phyloP scores from a whole-genome alignment of 2,113 vertebrate species.

The Electrona antarctica region DNA sequence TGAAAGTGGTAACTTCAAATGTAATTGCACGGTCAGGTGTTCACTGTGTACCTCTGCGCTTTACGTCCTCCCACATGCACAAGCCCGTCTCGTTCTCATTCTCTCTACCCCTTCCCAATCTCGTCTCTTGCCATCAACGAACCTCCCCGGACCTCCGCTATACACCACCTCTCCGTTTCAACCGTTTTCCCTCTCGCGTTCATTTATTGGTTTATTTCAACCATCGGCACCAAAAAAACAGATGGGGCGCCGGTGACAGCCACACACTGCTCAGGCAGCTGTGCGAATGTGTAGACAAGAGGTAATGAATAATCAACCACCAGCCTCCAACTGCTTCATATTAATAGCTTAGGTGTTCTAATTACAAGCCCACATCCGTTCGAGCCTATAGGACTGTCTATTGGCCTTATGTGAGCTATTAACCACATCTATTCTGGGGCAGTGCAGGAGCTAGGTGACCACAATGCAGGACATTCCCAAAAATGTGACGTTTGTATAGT shows the following conservation, averaged over 20 bases:
- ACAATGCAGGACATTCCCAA: no score
- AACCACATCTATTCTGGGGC: no score
- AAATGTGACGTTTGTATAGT: no score
- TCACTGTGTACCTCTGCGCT: no score
- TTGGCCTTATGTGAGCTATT: slow-evolving; percentile 1
- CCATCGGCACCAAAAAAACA: slow-evolving; percentile 60
- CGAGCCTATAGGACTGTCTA: slow-evolving; percentile 53
- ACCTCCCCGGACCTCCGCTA: neutral
- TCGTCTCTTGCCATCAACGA: no score
- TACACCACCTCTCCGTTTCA: neutral
- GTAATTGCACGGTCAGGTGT: no score
- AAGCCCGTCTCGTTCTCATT: no score
- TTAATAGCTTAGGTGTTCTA: slow-evolving; percentile 79
- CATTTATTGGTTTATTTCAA: slow-evolving; percentile 64
- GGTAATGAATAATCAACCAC: slow-evolving; percentile 80
- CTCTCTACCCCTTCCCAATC: no score
- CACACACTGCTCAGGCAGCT: slow-evolving; percentile 77
- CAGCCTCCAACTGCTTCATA: slow-evolving; percentile 74
- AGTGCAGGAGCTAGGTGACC: no score
- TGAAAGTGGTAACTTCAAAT: no score
- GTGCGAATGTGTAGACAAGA: slow-evolving; percentile 76
- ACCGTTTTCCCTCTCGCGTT: slow-evolving; percentile 26
- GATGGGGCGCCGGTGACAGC: slow-evolving; percentile 73
- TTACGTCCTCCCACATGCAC: no score
- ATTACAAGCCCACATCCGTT: slow-evolving; percentile 72